Base-by-base conservation (phyloP, 35 echinoderm and acorn worm species). In the Apostichopus japonicus region DNA sequence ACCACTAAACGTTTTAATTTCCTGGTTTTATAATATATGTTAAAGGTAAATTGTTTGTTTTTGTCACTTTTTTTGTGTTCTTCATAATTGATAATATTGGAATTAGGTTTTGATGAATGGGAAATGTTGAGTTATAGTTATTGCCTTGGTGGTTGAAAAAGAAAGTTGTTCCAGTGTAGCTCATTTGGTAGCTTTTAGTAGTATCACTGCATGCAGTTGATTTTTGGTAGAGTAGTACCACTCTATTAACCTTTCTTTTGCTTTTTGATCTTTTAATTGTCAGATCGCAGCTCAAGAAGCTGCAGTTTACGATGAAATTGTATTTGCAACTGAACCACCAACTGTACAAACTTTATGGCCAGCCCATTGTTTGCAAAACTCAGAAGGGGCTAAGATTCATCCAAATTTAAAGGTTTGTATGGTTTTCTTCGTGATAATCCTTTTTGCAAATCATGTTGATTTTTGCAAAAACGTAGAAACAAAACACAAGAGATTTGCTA, bases 311-410 rank as follows among this genome's bases (percentile, higher is more conserved):
- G 94, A 98, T 58, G 81, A 54, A 7, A 92, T 95, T 13, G 57
- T 95, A 3, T 98, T 98, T 92, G 92, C 79, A 51, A 90, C 71
- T 6, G 21, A 79, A 6, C 89, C 92, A 65, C 81, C 59, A 23
- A 70, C 77, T 4, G 83, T 91, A 24, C 96, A 98, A 77, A 95
- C 84, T 54, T 83, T 98, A 17, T 98, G 96, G 96, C 96, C 96
- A 24, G 90, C 87, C 13, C 96, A 98, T 65, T 98, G 96, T 86
- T 82, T 98, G 14, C 92, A 93, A 58, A 44, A 88, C 56, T 55
- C 96, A 53, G 61, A 87, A 13, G 96, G 96, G 13, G 94, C 94
- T 6, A 80, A 93, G 56, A 65, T 98, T 44, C 96, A 98, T 90
- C 53, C 59, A 78, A 84, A 95, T 76, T 82, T 98, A 24, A 95